Evolutionary conservation across 2,888 invertebrate genomes (phyloP), one percentile per base, ranked within the genome.

Genomic region (Ennomos erosarius): DNA sequence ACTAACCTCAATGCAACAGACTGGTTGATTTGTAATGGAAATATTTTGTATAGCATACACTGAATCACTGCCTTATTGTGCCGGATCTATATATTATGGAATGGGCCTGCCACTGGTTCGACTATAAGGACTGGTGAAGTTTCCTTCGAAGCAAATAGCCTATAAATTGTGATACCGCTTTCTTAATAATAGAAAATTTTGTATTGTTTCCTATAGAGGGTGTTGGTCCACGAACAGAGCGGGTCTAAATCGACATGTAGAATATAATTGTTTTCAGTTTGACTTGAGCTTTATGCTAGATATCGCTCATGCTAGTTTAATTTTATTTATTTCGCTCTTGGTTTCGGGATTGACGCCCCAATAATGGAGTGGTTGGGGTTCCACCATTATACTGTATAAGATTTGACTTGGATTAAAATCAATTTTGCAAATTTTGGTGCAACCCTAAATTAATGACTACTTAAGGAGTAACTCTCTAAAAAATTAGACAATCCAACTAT

Each of bases 31-130:
- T 89, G 80, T 89, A 88, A 83, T 79, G 85, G 85, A 87, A 79
- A 91, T 91, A 90, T 91, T 91, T 90, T 91, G 88, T 90, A 90
- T 87, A 89, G 88, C 85, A 77, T 85, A 90, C 88, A 91, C 88
- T 87, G 84, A 87, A 90, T 86, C 91, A 92, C 91, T 92, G 91
- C 91, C 91, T 90, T 90, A 89, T 79, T 85, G 91, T 92, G 91
- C 91, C 90, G 90, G 89, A 87, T 81, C 75, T 81, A 82, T 82
- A 75, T 26, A 26, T 6, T 82, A 82, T 75, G 79, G 76, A 73
- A 75, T 71, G 73, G 74, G 74, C 68, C 72, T 74, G 74, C 74
- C 70, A 73, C 76, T 80, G 72, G 68, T 62, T 72, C 72, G 71
- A 75, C 76, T 74, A 11, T 75, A 73, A 45, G 52, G 54, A 51